phyloP scores from a whole-genome alignment of 2,888 invertebrate genomes.

The Achlya flavicornis region DNA sequence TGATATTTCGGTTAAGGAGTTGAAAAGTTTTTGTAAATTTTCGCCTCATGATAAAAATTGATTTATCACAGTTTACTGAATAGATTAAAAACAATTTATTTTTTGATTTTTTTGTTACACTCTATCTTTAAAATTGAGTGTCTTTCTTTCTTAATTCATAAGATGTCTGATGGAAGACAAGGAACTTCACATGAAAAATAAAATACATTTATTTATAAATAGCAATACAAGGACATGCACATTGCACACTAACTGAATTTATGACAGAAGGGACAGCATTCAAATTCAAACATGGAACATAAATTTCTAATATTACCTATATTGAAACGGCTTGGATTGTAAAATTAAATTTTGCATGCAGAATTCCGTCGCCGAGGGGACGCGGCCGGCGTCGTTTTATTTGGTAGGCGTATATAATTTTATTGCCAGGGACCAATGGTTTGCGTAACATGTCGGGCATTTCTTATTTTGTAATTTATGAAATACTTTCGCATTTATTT shows the following conservation, averaged over 20 bases:
- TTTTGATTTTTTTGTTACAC: neutral
- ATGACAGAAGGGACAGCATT: constrained; percentile 64
- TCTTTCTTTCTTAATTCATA: too few relatives aligned
- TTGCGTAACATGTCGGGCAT: constrained; percentile 73
- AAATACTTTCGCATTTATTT: constrained; percentile 36
- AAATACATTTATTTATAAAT: neutral
- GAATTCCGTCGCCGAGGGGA: constrained; percentile 68
- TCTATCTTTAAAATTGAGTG: neutral
- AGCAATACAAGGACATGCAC: constrained; percentile 16
- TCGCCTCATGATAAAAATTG: too few relatives aligned
- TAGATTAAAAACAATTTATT: too few relatives aligned
- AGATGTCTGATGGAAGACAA: too few relatives aligned
- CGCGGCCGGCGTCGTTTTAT: constrained; percentile 59
- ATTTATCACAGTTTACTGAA: too few relatives aligned
- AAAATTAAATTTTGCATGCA: constrained; percentile 84
- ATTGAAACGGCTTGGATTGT: constrained; percentile 78
- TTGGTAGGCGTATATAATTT: constrained; percentile 84
- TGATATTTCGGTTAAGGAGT: constrained; percentile 34
- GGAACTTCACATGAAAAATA: neutral
- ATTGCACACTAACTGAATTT: constrained; percentile 51
- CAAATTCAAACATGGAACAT: constrained; percentile 76
- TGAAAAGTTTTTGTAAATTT: constrained; percentile 11
- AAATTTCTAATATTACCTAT: constrained; percentile 82
- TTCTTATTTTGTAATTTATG: constrained; percentile 58
- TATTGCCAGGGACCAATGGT: constrained; percentile 80